phyloP scores from a whole-genome alignment of 2,113 vertebrate genomes.

The Oreotrochilus melanogaster region DNA sequence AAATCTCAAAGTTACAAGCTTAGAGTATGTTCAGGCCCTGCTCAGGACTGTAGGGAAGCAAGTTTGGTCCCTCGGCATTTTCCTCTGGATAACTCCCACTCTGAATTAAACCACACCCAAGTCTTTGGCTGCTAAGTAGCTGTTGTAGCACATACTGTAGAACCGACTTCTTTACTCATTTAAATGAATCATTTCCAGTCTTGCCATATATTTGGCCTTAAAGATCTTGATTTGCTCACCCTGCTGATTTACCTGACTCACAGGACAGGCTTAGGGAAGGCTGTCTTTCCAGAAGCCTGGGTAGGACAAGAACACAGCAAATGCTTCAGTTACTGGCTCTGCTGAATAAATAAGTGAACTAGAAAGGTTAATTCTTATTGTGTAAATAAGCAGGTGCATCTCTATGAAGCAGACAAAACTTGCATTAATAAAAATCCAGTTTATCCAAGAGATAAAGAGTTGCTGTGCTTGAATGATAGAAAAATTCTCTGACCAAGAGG shows the following conservation, averaged over 20 bases:
- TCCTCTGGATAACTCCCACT: neutral
- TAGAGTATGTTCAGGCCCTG: neutral
- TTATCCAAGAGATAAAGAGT: neutral
- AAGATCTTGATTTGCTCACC: neutral
- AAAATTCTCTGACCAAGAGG: neutral
- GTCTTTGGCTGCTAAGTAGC: neutral
- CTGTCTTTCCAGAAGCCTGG: neutral
- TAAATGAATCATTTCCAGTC: neutral
- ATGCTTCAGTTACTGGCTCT: neutral
- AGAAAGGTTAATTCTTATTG: neutral
- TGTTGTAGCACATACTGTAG: neutral
- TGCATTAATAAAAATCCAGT: neutral
- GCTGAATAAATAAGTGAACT: neutral
- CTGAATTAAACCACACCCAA: fast-evolving
- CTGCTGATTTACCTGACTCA: neutral
- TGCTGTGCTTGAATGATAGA: neutral
- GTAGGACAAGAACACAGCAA: neutral
- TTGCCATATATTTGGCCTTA: neutral
- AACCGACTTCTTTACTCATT: neutral
- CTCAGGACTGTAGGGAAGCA: neutral
- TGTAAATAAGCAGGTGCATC: neutral
- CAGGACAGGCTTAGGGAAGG: neutral
- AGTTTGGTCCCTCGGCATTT: neutral
- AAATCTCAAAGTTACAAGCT: neutral
- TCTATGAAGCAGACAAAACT: neutral